Evolutionary conservation across 1,140 invertebrate species (phyloP).

Genomic region (Drosophila tropicalis): DNA sequence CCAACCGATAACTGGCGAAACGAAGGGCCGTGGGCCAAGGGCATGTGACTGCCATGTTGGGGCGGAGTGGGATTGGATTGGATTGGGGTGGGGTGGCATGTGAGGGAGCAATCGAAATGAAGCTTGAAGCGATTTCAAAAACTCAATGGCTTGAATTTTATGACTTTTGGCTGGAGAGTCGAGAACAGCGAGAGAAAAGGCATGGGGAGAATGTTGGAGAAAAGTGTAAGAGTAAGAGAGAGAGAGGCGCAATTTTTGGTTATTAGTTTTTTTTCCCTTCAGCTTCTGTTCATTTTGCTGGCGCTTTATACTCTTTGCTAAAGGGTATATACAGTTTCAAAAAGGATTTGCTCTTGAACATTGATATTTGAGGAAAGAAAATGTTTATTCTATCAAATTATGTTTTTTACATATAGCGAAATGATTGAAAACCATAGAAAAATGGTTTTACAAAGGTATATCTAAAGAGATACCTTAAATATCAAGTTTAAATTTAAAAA

Average conservation of each 20-base stretch:
- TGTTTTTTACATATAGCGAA: too few species aligned
- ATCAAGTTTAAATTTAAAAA: too few species aligned
- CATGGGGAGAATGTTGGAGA: background rate
- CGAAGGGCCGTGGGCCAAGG: background rate
- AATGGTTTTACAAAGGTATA: too few species aligned
- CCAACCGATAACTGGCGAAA: constrained; percentile 36
- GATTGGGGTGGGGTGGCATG: background rate
- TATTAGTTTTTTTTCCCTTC: constrained; percentile 59
- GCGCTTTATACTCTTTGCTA: background rate
- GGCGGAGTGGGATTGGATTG: background rate
- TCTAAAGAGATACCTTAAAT: background rate
- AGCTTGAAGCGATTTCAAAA: constrained; percentile 79
- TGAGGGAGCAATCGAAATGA: constrained; percentile 66
- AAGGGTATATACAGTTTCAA: background rate
- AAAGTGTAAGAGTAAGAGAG: background rate
- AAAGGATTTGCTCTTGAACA: too few species aligned
- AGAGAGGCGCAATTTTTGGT: constrained; percentile 63
- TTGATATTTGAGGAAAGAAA: too few species aligned
- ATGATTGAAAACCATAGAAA: too few species aligned
- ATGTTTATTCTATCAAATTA: too few species aligned
- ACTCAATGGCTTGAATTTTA: constrained; percentile 81
- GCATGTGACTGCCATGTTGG: background rate
- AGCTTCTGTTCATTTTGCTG: constrained; percentile 5
- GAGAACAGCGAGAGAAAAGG: constrained; percentile 31
- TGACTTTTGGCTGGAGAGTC: constrained; percentile 56